These are phyloP conservation scores for Pegea sp. DNA, from an alignment of 23 tunicate genomes.

Conservation along the genomic window DNA sequence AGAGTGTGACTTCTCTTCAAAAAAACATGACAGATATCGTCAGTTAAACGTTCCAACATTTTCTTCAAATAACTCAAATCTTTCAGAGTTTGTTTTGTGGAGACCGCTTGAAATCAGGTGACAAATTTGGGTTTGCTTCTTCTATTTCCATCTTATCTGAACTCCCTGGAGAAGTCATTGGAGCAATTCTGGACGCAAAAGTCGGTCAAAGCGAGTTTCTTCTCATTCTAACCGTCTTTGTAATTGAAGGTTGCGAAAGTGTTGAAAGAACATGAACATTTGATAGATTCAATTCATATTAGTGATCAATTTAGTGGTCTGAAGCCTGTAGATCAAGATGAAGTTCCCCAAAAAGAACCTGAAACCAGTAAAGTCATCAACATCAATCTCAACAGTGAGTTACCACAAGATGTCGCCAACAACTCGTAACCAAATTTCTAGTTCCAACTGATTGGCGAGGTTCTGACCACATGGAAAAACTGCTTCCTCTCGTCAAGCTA, in stretches of 20 bases:
- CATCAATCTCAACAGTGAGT: conserved; percentile 37
- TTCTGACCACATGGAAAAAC: conserved; percentile 3
- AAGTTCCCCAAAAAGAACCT: conserved; percentile 21
- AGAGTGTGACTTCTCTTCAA: conserved; percentile 33
- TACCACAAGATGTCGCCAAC: neutral
- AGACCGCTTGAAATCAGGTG: conserved; percentile 34
- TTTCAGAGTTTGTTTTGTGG: conserved; percentile 32
- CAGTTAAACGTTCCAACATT: neutral
- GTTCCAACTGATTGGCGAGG: neutral
- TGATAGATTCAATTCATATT: conserved; percentile 48
- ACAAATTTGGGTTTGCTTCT: conserved; percentile 25
- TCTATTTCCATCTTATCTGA: conserved; percentile 16
- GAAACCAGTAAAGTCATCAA: conserved; percentile 21
- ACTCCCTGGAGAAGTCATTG: conserved; percentile 19
- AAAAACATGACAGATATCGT: conserved; percentile 66
- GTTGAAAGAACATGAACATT: conserved; percentile 18
- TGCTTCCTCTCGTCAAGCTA: conserved; percentile 39
- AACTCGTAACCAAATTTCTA: neutral
- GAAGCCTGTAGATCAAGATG: conserved; percentile 56
- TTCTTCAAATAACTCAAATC: neutral
- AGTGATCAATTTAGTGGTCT: conserved; percentile 74
- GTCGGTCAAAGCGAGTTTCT: too few relatives aligned
- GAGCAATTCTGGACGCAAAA: conserved; percentile 22
- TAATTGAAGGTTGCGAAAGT: conserved; percentile 57
- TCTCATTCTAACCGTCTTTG: too few relatives aligned